These are phyloP conservation scores for Lordiphosa mommai DNA, from an alignment of 1,140 invertebrate species.

Conservation along the genomic window DNA sequence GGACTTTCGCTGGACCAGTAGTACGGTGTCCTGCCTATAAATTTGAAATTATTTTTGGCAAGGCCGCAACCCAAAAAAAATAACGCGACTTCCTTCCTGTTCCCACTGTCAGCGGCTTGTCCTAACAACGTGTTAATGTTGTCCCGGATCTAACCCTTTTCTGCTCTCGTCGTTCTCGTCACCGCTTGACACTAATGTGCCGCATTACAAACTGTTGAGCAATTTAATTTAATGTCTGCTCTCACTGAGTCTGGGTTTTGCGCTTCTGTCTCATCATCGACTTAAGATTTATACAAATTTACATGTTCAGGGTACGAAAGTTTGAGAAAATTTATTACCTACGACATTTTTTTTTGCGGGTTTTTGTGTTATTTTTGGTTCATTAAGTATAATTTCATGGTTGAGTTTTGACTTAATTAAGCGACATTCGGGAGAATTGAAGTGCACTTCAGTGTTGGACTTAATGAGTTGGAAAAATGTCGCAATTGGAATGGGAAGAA, in stretches of 20 bases:
- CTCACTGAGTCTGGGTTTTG: constrained; percentile 16
- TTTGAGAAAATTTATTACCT: constrained; percentile 52
- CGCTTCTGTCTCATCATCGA: constrained; percentile 28
- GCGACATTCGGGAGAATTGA: constrained; percentile 27
- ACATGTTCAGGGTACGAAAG: constrained; percentile 1
- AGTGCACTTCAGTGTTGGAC: constrained; percentile 22
- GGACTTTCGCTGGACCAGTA: constrained; percentile 45
- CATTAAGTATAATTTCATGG: constrained; percentile 70
- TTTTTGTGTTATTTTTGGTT: constrained; percentile 70
- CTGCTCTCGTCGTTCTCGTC: constrained; percentile 40
- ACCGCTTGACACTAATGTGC: constrained; percentile 76
- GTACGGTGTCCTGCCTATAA: constrained; percentile 66
- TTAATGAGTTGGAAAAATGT: constrained; percentile 69
- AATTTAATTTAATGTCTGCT: constrained; percentile 76
- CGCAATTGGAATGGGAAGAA: constrained; percentile 8
- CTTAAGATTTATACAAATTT: constrained; percentile 66
- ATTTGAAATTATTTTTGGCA: constrained; percentile 64
- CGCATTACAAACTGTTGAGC: constrained; percentile 79
- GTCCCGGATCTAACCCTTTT: constrained; percentile 55
- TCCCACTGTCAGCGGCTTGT: constrained; percentile 38
- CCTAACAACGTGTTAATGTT: constrained; percentile 73
- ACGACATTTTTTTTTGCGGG: constrained; percentile 45
- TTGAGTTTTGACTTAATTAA: constrained; percentile 69
- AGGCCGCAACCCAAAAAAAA: constrained; percentile 13
- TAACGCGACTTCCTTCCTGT: constrained; percentile 14